phyloP scores from a whole-genome alignment of 2,888 invertebrate genomes.

The Diloba caeruleocephala region DNA sequence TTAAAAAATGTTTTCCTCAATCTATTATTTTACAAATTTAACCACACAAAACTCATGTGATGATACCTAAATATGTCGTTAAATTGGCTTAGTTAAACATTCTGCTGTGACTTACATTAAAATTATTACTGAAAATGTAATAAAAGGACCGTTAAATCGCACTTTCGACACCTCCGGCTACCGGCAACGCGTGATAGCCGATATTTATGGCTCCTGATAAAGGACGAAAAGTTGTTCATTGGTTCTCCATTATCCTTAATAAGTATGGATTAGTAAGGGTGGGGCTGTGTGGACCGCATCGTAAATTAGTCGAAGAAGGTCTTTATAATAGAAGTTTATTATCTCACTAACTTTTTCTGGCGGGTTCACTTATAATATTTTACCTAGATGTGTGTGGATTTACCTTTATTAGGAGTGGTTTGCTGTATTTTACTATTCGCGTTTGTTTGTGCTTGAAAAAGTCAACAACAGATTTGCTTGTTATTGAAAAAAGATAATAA shows the following conservation, averaged over 20 bases:
- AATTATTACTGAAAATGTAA: conserved; percentile 71
- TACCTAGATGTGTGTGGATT: conserved; percentile 9
- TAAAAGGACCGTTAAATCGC: conserved; percentile 76
- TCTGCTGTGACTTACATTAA: conserved; percentile 56
- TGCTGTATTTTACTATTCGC: neutral
- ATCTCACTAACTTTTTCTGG: conserved; percentile 59
- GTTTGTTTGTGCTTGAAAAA: conserved; percentile 22
- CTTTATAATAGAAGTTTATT: conserved; percentile 82
- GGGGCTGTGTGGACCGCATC: conserved; percentile 72
- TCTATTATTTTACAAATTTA: too few relatives aligned
- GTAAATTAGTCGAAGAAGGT: conserved; percentile 81
- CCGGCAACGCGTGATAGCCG: conserved; percentile 68
- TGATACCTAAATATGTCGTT: conserved; percentile 8
- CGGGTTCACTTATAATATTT: conserved; percentile 47
- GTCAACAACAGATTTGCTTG: conserved; percentile 34
- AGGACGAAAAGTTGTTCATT: conserved; percentile 84
- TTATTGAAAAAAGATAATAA: conserved; percentile 12
- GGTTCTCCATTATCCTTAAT: conserved; percentile 87
- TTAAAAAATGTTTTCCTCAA: too few relatives aligned
- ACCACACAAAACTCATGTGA: neutral
- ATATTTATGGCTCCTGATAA: conserved; percentile 83
- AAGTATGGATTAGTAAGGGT: conserved; percentile 86
- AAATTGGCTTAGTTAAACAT: conserved; percentile 30
- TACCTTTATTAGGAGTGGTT: neutral
- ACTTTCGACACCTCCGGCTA: conserved; percentile 80